Percentiles rank a stretch among this genome's conserved stretches.
Conservation (phyloP, 1,140 invertebrate genomes). For the Scaptomyza pallida region DNA sequence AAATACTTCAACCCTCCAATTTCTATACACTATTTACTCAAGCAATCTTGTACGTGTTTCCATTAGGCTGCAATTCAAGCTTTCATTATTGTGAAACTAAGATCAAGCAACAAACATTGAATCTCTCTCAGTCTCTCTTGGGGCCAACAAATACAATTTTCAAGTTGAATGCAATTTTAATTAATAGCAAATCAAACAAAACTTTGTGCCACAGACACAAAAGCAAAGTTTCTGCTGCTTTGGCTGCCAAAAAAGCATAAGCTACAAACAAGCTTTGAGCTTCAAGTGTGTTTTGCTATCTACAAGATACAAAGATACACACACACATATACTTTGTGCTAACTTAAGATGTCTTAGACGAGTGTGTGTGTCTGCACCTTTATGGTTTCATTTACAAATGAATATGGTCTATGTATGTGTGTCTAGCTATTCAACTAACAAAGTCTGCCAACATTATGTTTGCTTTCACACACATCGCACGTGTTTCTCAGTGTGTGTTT, state of each 20-base stretch:
- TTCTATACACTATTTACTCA: slow-evolving; percentile 55
- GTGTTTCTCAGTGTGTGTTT: slow-evolving; percentile 45
- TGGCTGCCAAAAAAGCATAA: slow-evolving; percentile 57
- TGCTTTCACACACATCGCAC: slow-evolving; percentile 22
- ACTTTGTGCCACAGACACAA: slow-evolving; percentile 17
- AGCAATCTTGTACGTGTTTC: slow-evolving; percentile 77
- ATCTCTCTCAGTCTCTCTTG: slow-evolving; percentile 15
- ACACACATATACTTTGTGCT: slow-evolving; percentile 10
- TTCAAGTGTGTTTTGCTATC: slow-evolving; percentile 52
- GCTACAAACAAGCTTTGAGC: slow-evolving; percentile 41
- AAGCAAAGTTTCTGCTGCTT: slow-evolving; percentile 42
- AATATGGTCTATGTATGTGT: slow-evolving; percentile 34
- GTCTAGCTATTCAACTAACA: slow-evolving; percentile 13
- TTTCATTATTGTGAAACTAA: slow-evolving; percentile 59
- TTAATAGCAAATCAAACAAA: slow-evolving; percentile 83
- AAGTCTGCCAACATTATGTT: slow-evolving; percentile 40
- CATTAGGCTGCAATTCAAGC: slow-evolving; percentile 79
- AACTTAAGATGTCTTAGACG: slow-evolving; percentile 10
- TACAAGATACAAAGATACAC: slow-evolving; percentile 33
- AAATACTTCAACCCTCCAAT: slow-evolving; percentile 2
- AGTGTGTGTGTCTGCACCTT: slow-evolving; percentile 50
- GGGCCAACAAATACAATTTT: slow-evolving; percentile 75
- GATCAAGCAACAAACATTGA: no score
- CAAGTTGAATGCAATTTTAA: slow-evolving; percentile 83
- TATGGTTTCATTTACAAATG: slow-evolving; percentile 80